Base-by-base conservation (phyloP, 2,888 invertebrate genomes). In the Ectemnius continuus region DNA sequence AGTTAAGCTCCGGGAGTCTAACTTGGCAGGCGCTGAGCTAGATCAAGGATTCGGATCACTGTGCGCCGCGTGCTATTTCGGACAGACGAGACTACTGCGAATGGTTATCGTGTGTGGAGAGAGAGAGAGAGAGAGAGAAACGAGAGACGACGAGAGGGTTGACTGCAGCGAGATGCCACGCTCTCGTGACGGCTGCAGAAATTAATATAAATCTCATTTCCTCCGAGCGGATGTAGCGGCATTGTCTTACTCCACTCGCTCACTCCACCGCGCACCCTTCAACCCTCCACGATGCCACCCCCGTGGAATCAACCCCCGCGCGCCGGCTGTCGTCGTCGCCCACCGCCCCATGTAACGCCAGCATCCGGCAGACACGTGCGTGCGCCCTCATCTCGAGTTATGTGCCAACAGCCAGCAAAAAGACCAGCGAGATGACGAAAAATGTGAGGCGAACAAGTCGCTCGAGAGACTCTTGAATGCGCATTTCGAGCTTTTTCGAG, bases 161-260 rank as follows among this genome's bases (percentile, higher is more conserved):
- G 64, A 56, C n/a, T 36, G n/a, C 69, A 62, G 63, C 72, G 68
- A 58, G 59, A 59, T 67, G 61, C 57, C 61, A 61, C 52, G 68
- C 66, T 67, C 67, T 28, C 73, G 79, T 81, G 81, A 87, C 84
- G 83, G 84, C 83, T 85, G 84, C 79, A 79, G 86, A 85, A 88
- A 88, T 87, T 88, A 86, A 87, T 88, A 87, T 86, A 86, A 86
- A 88, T 88, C 84, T 87, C 84, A 86, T 88, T 87, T 85, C 84
- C 85, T 78, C 77, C 73, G 67, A 73, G 76, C 75, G 78, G 75
- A 82, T 78, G 76, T 71, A 82, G 67, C 75, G 69, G 75, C 79
- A 85, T 85, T 85, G 84, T 84, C 83, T 85, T 81, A 82, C 81
- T 79, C 81, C 67, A 67, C 72, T 75, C 78, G 70, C 75, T 36